Evolutionary conservation across 2,113 vertebrate species (phyloP).

Genomic region (Ivindomyrus marchei): DNA sequence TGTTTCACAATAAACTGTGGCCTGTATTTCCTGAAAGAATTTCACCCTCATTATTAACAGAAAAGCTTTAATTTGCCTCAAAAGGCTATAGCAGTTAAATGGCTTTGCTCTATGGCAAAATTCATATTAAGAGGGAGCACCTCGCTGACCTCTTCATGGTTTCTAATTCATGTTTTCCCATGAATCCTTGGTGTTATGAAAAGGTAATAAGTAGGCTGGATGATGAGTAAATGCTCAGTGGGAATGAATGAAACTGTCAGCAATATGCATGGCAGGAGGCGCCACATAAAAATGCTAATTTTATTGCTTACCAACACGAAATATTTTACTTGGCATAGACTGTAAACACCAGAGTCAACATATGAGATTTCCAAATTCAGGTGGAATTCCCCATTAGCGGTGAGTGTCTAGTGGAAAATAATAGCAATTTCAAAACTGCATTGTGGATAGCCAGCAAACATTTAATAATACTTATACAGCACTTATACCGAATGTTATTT

Average conservation of each 20-base stretch:
- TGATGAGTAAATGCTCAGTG: background rate
- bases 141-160: background rate
- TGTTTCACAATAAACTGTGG: background rate
- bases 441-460: background rate
- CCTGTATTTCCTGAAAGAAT: background rate
- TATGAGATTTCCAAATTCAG: background rate
- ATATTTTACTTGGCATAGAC: background rate
- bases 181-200: background rate
- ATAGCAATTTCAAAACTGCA: background rate
- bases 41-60: background rate
- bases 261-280: background rate
- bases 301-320: background rate
- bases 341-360: background rate
- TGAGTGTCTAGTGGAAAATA: background rate
- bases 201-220: background rate
- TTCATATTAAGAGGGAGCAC: background rate
- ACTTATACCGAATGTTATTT: background rate
- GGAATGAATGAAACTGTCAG: conserved; percentile 9
- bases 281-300: background rate
- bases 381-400: background rate
- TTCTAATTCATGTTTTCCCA: background rate
- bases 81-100: background rate
- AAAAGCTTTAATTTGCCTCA: background rate
- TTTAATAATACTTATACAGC: background rate
- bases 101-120: background rate